A percentile compares a stretch with the other conserved stretches of the same genome.
These are phyloP conservation scores for Trissolcus japonicus DNA, from an alignment of 2,888 invertebrate genomes.

Conservation along the genomic window DNA sequence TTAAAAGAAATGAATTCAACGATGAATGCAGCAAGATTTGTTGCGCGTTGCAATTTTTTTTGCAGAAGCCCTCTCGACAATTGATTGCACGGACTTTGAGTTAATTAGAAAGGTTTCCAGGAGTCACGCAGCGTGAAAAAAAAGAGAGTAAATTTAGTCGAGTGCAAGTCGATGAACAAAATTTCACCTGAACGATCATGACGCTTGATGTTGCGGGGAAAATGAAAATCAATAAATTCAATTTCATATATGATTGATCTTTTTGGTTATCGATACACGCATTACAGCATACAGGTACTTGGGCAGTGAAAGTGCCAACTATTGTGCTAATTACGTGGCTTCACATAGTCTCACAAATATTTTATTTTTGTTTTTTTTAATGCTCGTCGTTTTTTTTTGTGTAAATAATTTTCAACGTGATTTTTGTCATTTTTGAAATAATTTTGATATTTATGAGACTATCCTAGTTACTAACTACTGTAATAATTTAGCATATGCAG, in stretches of 20 bases:
- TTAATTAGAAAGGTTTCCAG: constrained; percentile 31
- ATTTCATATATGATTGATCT: constrained; percentile 27
- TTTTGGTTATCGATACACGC: constrained; percentile 27
- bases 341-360: constrained; percentile 46
- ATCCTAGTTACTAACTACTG: constrained; percentile 27
- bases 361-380: no score
- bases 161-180: constrained; percentile 1
- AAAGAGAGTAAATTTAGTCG: not conserved
- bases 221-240: constrained; percentile 19
- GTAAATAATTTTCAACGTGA: not conserved
- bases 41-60: no score
- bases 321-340: constrained; percentile 37
- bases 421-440: not conserved
- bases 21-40: no score
- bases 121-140: constrained; percentile 9
- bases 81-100: constrained; percentile 7
- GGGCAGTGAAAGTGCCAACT: constrained; percentile 30
- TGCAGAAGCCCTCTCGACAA: no score
- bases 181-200: constrained; percentile 8
- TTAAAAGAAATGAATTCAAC: no score
- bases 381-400: not conserved
- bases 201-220: constrained; percentile 5
- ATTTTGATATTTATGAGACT: constrained; percentile 48
- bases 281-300: constrained; percentile 21
- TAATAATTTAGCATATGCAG: constrained; percentile 45